Evolutionary conservation across 2,797 vertebrate genomes (phyloP).

Genomic region (Protosalanx chinensis): DNA sequence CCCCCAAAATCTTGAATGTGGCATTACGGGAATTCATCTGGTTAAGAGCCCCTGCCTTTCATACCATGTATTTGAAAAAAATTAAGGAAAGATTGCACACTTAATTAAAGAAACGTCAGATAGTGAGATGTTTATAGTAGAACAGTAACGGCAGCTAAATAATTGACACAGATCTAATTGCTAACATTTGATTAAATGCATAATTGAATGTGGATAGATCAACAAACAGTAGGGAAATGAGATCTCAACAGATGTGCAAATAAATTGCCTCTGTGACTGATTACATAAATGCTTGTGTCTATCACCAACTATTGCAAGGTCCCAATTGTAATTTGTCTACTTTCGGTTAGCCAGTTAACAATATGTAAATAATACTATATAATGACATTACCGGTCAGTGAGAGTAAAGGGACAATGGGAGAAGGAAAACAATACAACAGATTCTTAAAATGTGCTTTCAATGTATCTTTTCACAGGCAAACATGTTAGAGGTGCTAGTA

Average conservation of each 20-base stretch:
- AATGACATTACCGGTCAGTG: too few species aligned
- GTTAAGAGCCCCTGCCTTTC: neutral
- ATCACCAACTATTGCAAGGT: neutral
- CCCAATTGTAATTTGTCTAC: neutral
- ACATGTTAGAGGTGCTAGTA: too few species aligned
- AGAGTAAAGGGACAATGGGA: too few species aligned
- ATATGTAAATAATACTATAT: too few species aligned
- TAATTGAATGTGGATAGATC: neutral
- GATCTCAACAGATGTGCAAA: constrained; percentile 3
- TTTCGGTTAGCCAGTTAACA: too few species aligned
- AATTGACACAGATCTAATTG: constrained; percentile 3
- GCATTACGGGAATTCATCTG: neutral
- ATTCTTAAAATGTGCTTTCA: too few species aligned
- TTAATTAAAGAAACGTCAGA: neutral
- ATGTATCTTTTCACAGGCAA: too few species aligned
- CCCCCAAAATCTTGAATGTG: too few species aligned
- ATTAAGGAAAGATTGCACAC: neutral
- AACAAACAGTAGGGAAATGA: constrained; percentile 5
- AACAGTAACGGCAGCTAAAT: neutral
- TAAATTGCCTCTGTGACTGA: constrained; percentile 4
- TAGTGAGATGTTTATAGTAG: neutral
- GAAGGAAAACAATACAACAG: too few species aligned
- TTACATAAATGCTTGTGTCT: neutral
- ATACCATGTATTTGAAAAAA: neutral
- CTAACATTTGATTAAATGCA: constrained; percentile 2